These are phyloP conservation scores for Sinelater perroti DNA, from an alignment of 2,888 invertebrate species.

Conservation along the genomic window DNA sequence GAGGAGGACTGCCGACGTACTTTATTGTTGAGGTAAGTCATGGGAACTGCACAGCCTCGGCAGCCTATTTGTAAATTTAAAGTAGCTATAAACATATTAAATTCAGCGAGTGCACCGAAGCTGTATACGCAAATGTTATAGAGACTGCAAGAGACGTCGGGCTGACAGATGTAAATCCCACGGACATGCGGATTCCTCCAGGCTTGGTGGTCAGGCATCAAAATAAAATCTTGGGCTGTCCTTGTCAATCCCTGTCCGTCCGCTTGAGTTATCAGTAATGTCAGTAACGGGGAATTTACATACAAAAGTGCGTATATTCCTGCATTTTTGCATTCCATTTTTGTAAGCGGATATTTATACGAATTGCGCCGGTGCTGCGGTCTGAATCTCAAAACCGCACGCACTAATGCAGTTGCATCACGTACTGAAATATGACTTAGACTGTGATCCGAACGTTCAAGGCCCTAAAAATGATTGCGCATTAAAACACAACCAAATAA, in stretches of 20 bases:
- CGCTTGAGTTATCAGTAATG: conserved; percentile 43
- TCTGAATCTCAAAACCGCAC: too few species aligned
- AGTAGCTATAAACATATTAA: conserved; percentile 13
- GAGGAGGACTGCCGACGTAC: too few species aligned
- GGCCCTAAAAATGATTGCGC: too few species aligned
- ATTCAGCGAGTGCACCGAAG: conserved; percentile 3
- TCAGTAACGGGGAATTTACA: conserved; percentile 42
- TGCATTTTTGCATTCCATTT: conserved; percentile 19
- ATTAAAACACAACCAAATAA: too few species aligned
- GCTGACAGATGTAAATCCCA: conserved; percentile 29
- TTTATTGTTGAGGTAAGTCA: too few species aligned
- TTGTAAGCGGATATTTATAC: conserved; percentile 1
- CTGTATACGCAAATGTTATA: conserved; percentile 19
- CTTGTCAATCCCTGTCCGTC: conserved; percentile 45
- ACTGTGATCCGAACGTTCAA: too few species aligned
- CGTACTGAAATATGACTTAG: too few species aligned
- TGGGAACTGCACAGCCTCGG: too few species aligned
- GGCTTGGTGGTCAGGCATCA: conserved; percentile 48
- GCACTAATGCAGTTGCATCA: too few species aligned
- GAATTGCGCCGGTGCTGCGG: not conserved
- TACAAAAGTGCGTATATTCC: conserved; percentile 41
- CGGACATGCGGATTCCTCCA: conserved; percentile 25
- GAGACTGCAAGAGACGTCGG: conserved; percentile 10
- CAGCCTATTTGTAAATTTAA: conserved; percentile 10
- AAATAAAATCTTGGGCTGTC: conserved; percentile 44